Evolutionary conservation across 2,797 vertebrate species (phyloP).

Genomic region (Chrosomus eos): DNA sequence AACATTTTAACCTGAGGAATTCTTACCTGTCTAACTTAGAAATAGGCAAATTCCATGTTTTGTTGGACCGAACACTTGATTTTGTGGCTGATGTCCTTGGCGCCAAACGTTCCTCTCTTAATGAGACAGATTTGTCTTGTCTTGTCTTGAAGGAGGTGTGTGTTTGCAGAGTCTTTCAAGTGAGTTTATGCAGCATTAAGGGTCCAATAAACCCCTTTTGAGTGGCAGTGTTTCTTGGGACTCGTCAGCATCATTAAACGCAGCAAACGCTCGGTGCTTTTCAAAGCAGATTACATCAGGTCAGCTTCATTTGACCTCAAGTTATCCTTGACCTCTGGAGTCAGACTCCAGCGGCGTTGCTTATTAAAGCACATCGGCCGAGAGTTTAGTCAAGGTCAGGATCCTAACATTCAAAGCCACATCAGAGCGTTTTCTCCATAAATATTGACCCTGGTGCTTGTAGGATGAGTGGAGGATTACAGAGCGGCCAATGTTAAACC

Average conservation of each 20-base stretch:
- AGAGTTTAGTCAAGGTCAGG: slow-evolving; percentile 55
- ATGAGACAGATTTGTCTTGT: slow-evolving; percentile 6
- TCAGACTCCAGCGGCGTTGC: slow-evolving; percentile 39
- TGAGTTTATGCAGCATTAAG: slow-evolving; percentile 40
- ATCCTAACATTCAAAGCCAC: slow-evolving; percentile 28
- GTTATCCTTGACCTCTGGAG: slow-evolving; percentile 66
- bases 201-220: slow-evolving; percentile 55
- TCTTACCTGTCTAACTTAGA: too few species aligned
- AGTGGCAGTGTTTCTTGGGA: slow-evolving; percentile 37
- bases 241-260: slow-evolving; percentile 58
- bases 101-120: not conserved
- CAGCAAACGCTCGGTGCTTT: slow-evolving; percentile 49
- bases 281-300: slow-evolving; percentile 67
- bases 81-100: not conserved
- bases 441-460: slow-evolving; percentile 36
- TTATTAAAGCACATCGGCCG: slow-evolving; percentile 33
- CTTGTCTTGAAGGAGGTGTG: slow-evolving; percentile 26
- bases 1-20: not conserved
- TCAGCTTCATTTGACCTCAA: slow-evolving; percentile 70
- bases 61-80: not conserved
- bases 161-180: slow-evolving; percentile 51
- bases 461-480: slow-evolving; percentile 16
- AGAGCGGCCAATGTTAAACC: not conserved
- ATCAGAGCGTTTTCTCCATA: slow-evolving; percentile 5
- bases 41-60: too few species aligned